A percentile compares a stretch with the other conserved stretches of the same genome.
Conservation (phyloP, 2,888 invertebrate genomes). For the Cataglyphis rosenhaueri region DNA sequence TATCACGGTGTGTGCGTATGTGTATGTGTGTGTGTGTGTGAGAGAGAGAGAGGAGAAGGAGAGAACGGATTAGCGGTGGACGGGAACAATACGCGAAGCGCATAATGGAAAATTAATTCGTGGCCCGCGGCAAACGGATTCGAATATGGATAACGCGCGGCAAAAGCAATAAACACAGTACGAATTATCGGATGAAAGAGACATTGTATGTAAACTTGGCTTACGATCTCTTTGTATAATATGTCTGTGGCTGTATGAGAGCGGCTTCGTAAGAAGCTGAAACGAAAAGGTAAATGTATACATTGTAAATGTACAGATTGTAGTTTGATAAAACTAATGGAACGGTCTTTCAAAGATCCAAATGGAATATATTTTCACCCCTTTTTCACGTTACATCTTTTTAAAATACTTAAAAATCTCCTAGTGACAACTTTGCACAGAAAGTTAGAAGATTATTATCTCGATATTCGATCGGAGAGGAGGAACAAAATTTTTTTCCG, state of each 20-base stretch:
- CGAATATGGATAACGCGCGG: constrained; percentile 13
- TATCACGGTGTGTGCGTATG: not conserved
- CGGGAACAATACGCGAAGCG: constrained; percentile 35
- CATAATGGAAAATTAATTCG: constrained; percentile 51
- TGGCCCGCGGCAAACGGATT: constrained; percentile 25
- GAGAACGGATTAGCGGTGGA: not conserved
- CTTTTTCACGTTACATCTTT: not conserved
- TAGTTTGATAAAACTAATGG: not conserved
- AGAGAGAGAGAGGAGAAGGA: not conserved
- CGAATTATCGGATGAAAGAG: constrained; percentile 7
- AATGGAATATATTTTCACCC: not conserved
- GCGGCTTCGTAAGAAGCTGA: not conserved
- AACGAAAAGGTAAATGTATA: no score
- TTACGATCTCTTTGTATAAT: not conserved
- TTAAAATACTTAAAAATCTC: not conserved
- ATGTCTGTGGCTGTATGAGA: not conserved
- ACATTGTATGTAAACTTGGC: not conserved
- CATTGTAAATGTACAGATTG: not conserved
- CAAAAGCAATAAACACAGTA: constrained; percentile 12
- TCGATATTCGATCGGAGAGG: not conserved
- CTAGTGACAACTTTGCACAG: not conserved
- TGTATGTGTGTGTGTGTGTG: no score
- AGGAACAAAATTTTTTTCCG: constrained; percentile 16
- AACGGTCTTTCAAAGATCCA: not conserved
- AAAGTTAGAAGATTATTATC: not conserved